These are phyloP conservation scores for Gadus macrocephalus DNA, from an alignment of 2,113 vertebrate genomes.

Conservation along the genomic window DNA sequence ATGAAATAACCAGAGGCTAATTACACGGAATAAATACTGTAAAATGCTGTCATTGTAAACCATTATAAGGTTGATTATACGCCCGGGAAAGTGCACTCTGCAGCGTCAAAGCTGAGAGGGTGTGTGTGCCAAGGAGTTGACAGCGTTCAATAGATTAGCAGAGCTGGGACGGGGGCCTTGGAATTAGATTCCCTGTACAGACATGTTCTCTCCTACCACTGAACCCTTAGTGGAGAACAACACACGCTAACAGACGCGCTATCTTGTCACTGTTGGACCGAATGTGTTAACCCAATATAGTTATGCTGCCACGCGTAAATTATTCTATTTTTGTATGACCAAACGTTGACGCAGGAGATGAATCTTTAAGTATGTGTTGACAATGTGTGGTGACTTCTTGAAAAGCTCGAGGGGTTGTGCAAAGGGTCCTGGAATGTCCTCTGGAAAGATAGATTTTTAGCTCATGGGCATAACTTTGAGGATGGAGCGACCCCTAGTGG, in stretches of 20 bases:
- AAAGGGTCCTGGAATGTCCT: too few species aligned
- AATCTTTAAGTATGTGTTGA: too few species aligned
- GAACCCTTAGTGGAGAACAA: constrained; percentile 32
- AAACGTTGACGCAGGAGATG: too few species aligned
- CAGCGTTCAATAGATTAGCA: constrained; percentile 30
- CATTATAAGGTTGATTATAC: constrained; percentile 49
- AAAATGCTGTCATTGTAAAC: constrained; percentile 53
- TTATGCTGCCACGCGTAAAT: too few species aligned
- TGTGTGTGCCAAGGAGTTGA: constrained; percentile 51
- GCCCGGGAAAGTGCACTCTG: constrained; percentile 34
- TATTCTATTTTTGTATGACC: too few species aligned
- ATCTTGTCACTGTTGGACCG: too few species aligned
- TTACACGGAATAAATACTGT: constrained; percentile 45
- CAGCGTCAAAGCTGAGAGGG: constrained; percentile 47
- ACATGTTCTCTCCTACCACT: constrained; percentile 46
- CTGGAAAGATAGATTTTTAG: too few species aligned
- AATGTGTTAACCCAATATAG: too few species aligned
- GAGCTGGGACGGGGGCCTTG: constrained; percentile 42
- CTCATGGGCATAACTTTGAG: too few species aligned
- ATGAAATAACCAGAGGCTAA: constrained; percentile 28
- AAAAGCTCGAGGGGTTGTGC: too few species aligned
- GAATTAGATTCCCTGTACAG: constrained; percentile 59
- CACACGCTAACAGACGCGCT: background rate
- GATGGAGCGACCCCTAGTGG: too few species aligned
- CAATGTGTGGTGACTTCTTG: too few species aligned